Percentiles rank a stretch among this genome's conserved stretches.
These are phyloP conservation scores for Ophion ellenae DNA, from an alignment of 2,888 invertebrate species.

Conservation along the genomic window DNA sequence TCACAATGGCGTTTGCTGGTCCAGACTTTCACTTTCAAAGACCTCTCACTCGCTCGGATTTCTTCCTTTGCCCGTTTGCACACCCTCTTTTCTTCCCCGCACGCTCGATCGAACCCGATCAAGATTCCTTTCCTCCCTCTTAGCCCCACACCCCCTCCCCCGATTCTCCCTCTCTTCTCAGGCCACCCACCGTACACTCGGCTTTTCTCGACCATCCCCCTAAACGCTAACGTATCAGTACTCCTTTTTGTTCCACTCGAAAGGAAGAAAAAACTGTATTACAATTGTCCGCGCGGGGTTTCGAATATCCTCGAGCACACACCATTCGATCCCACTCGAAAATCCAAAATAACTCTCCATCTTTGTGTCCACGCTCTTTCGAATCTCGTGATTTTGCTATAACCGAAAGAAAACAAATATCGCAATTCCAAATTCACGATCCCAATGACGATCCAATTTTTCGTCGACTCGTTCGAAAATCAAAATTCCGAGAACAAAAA, in stretches of 20 bases:
- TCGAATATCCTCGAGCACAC: constrained; percentile 32
- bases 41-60: constrained; percentile 59
- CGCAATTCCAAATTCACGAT: not conserved
- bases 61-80: constrained; percentile 52
- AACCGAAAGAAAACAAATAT: not conserved
- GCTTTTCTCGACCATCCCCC: constrained; percentile 34
- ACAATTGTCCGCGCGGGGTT: constrained; percentile 34
- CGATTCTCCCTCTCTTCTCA: not conserved
- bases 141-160: constrained; percentile 41
- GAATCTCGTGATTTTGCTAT: too few species aligned
- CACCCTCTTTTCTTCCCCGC: constrained; percentile 65
- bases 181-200: constrained; percentile 42
- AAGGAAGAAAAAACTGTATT: constrained; percentile 47
- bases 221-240: constrained; percentile 59
- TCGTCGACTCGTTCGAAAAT: too few species aligned
- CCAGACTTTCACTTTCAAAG: constrained; percentile 60
- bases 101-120: constrained; percentile 77
- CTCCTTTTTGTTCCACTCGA: constrained; percentile 57
- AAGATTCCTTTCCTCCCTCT: constrained; percentile 71
- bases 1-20: constrained; percentile 72
- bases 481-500: too few species aligned
- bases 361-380: too few species aligned
- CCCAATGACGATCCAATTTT: not conserved
- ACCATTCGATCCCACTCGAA: not conserved
- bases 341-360: not conserved